These are phyloP conservation scores for Brachionichthys hirsutus DNA, from an alignment of 2,113 vertebrate species.

Conservation along the genomic window DNA sequence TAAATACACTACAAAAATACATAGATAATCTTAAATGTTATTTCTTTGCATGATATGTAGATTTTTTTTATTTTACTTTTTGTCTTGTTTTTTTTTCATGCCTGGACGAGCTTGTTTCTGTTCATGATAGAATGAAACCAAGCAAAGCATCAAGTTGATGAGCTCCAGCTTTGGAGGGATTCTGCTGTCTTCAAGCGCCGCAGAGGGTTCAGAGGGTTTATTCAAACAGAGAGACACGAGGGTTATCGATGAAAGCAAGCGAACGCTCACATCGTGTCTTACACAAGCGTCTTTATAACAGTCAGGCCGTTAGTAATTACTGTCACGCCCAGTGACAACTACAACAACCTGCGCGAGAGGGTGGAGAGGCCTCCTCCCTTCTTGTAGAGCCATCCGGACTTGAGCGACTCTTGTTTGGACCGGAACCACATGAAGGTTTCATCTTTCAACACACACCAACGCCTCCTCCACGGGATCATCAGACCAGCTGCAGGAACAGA, in stretches of 20 bases:
- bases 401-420: slow-evolving; percentile 91
- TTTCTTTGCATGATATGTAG: background rate
- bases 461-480: slow-evolving; percentile 90
- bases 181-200: slow-evolving; percentile 8
- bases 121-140: background rate
- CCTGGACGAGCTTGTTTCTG: background rate
- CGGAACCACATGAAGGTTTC: slow-evolving; percentile 97
- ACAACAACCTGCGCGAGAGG: slow-evolving; percentile 83
- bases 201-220: slow-evolving; percentile 15
- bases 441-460: slow-evolving; percentile 92
- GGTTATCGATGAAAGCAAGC: background rate
- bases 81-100: no score
- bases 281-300: no score
- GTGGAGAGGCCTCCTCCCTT: slow-evolving; percentile 91
- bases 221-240: slow-evolving; percentile 5
- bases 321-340: slow-evolving; percentile 59
- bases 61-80: background rate
- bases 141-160: background rate
- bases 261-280: background rate
- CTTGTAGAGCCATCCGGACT: slow-evolving; percentile 93
- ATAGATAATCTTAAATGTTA: background rate
- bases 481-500: slow-evolving; percentile 77
- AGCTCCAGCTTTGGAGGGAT: slow-evolving; percentile 1
- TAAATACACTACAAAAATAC: no score
- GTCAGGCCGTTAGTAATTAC: slow-evolving; percentile 37